Evolutionary conservation across 2,797 vertebrate species (phyloP).

Genomic region (Coendou prehensilis): DNA sequence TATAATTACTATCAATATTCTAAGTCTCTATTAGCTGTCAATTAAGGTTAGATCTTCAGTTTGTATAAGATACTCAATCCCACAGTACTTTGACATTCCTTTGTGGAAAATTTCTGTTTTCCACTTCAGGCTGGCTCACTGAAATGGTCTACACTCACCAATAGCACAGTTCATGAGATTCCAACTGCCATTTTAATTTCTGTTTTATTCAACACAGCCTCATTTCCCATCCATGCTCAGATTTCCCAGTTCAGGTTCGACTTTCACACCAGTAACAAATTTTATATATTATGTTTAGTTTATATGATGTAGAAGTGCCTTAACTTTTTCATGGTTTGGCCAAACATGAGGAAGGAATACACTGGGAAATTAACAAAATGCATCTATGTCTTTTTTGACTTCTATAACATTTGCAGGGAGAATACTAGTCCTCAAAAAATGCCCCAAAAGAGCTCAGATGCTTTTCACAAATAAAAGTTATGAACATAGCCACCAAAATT

Average conservation of each 20-base stretch:
- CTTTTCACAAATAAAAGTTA: conserved; percentile 43
- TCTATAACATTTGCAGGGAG: conserved; percentile 64
- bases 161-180: neutral
- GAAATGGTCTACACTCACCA: neutral
- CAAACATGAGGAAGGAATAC: conserved; percentile 70
- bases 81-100: neutral
- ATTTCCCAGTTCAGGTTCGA: neutral
- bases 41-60: neutral
- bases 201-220: neutral
- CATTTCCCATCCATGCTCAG: neutral
- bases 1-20: neutral
- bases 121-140: neutral
- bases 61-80: neutral
- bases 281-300: neutral
- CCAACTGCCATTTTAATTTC: neutral
- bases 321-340: neutral
- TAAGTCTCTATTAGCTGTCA: neutral
- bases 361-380: conserved; percentile 57
- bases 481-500: neutral
- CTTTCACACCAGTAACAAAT: neutral
- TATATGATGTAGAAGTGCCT: neutral
- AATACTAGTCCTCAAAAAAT: conserved; percentile 72
- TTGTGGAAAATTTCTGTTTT: neutral
- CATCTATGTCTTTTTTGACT: neutral
- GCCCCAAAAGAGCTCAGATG: neutral